Evolutionary conservation across 2,113 vertebrate genomes (phyloP), one percentile per base, ranked within the genome.

Genomic region (Cairina moschata): DNA sequence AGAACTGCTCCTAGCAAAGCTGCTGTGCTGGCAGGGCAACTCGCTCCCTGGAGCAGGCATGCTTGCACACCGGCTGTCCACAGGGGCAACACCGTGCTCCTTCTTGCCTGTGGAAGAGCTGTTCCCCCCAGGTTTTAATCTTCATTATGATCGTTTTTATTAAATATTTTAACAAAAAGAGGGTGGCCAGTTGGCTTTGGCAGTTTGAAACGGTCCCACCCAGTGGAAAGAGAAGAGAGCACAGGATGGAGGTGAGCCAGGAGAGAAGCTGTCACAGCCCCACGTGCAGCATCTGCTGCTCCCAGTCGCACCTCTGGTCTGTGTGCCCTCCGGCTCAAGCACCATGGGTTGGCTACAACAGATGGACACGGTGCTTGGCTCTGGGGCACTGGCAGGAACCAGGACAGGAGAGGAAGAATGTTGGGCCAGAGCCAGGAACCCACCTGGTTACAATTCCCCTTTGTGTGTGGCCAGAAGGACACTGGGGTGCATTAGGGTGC

Each of bases 381-480:
- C 56, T 11, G 38, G 56, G 22, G 4, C 40, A 23, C 38, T 29
- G 18, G 29, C 42, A 50, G 60, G 38, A 32, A 17, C 1, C 0
- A 5, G 71, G 31, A 6, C 29, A 72, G 11, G 38, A 65, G 67
- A 26, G 32, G 34, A 31, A 73, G 15, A 25, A 7, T 0, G 7
- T 23, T 80, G 9, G 48, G 17, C 16, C 55, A 71, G 74, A 46
- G 1, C 14, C 50, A 1, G 0, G 5, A 16, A 3, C 18, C 20
- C 56, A 32, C 25, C 28, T 5, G 48, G 65, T 59, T 0, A 3
- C 48, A 40, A 9, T 17, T 28, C 52, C 60, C 29, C 0, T 0
- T 26, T 44, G 10, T 13, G n/a, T 58, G 60, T 1, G 1, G 40
- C 56, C 71, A 18, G 7, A 32, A 6, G 25, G 44, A 12, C 16